Evolutionary conservation across 1,140 invertebrate genomes (phyloP).

Genomic region (Drosophila littoralis): DNA sequence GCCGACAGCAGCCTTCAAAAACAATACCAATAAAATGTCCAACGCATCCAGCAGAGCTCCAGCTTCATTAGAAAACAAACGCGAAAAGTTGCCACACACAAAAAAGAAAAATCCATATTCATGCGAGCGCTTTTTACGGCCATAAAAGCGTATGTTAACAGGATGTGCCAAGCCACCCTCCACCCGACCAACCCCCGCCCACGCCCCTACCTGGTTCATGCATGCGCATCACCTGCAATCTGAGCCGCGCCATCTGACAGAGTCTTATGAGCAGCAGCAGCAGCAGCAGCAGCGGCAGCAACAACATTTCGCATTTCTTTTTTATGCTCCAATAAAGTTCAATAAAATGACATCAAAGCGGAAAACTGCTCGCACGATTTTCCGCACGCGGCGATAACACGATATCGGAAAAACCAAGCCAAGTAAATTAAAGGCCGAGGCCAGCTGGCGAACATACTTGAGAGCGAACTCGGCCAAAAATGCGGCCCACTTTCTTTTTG

Average conservation of each 20-base stretch:
- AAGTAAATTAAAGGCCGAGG: conserved; percentile 63
- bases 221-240: conserved; percentile 45
- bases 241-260: conserved; percentile 2
- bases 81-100: conserved; percentile 43
- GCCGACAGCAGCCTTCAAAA: conserved; percentile 56
- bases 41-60: conserved; percentile 24
- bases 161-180: background rate
- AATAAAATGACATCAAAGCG: conserved; percentile 72
- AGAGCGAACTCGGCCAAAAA: background rate
- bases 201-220: background rate
- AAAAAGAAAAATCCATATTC: conserved; percentile 49
- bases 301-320: conserved; percentile 58
- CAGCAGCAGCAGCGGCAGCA: conserved; percentile 12
- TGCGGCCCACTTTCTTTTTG: too few species aligned
- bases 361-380: conserved; percentile 42
- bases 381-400: conserved; percentile 42
- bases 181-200: background rate
- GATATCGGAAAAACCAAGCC: conserved; percentile 25
- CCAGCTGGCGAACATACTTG: background rate
- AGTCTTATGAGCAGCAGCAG: conserved; percentile 8
- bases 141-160: conserved; percentile 55
- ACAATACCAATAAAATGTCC: conserved; percentile 70
- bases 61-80: conserved; percentile 70
- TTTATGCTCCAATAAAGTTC: conserved; percentile 77
- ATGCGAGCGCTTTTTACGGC: conserved; percentile 23